Evolutionary conservation across 2,888 invertebrate genomes (phyloP), one percentile per base, ranked within the genome.

Genomic region (Tyria jacobaeae): DNA sequence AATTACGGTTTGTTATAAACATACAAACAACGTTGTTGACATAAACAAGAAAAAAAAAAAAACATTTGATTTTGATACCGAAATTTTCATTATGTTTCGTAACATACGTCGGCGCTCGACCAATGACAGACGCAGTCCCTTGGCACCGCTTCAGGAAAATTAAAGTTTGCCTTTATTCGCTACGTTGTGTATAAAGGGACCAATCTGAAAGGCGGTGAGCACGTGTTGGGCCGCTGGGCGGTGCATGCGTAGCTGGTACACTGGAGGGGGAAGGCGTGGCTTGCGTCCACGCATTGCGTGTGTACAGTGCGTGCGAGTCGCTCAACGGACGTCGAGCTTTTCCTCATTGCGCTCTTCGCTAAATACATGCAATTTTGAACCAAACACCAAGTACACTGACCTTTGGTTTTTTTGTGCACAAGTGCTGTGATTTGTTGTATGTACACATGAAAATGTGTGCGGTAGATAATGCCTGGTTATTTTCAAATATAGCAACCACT

Each of bases 201-300:
- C 91, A 91, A 90, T 90, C 84, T 90, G 87, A 84, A 84, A 76
- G 82, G 82, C 78, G 81, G 62, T 64, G 81, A 68, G 64, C 87
- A 85, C 85, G 86, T 83, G 87, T 72, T 64, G 47, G 48, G 31
- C 48, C 58, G 70, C 78, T 76, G 79, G 85, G 76, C 74, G 73
- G 85, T 84, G 85, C 82, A 86, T 86, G 82, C 85, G 88, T 80
- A 49, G 41, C 27, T 61, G 60, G 67, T 66, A 78, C 60, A 66
- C 51, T 71, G 78, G 82, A 76, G 79, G 84, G 85, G 84, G 60
- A 80, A 81, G 90, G 87, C 85, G 88, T 79, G 84, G 84, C 70
- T 74, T 83, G 88, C 89, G 90, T 87, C 81, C 81, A 92, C 91
- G 91, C 91, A 90, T 65, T 90, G 91, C 89, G 91, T 90, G 85